A percentile compares a stretch with the other conserved stretches of the same genome.
These are phyloP conservation scores for Camponotus floridanus DNA, from an alignment of 1,140 invertebrate genomes.

Conservation along the genomic window DNA sequence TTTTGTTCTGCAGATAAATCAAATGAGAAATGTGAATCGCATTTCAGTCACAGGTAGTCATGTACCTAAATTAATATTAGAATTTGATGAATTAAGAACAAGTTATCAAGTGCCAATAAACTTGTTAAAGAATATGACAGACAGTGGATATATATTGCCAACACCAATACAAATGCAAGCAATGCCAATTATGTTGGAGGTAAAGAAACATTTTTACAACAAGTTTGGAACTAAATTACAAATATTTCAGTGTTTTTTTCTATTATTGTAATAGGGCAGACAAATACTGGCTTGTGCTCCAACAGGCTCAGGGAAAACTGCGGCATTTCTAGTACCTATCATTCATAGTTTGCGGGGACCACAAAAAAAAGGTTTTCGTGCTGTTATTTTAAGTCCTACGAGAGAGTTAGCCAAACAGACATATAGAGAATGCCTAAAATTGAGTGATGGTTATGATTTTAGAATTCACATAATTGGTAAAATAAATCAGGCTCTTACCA, in stretches of 20 bases:
- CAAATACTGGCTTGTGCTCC: conserved; percentile 97
- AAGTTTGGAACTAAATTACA: neutral
- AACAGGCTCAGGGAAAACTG: conserved; percentile 96
- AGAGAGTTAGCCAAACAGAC: conserved; percentile 97
- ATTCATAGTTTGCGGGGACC: conserved; percentile 90
- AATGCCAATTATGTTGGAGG: conserved; percentile 94
- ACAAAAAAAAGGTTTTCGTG: conserved; percentile 91
- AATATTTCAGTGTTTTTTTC: conserved; percentile 59
- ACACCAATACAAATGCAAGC: conserved; percentile 98
- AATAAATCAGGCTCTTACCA: conserved; percentile 87
- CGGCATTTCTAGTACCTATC: conserved; percentile 94
- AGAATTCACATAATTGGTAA: conserved; percentile 92
- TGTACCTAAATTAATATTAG: conserved; percentile 91
- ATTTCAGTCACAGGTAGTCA: conserved; percentile 93
- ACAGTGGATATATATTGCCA: conserved; percentile 92
- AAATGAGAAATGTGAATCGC: conserved; percentile 90
- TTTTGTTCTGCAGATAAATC: conserved; percentile 89
- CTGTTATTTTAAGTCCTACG: conserved; percentile 96
- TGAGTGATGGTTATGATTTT: conserved; percentile 92
- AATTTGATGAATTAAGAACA: conserved; percentile 90
- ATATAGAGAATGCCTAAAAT: conserved; percentile 91
- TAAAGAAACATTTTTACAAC: conserved; percentile 78
- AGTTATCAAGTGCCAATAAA: conserved; percentile 87
- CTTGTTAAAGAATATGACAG: conserved; percentile 91
- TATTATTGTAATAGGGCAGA: conserved; percentile 87